Percentiles rank a stretch among this genome's conserved stretches.
Conservation (phyloP, 2,113 vertebrate species). For the Platysteira castanea region DNA sequence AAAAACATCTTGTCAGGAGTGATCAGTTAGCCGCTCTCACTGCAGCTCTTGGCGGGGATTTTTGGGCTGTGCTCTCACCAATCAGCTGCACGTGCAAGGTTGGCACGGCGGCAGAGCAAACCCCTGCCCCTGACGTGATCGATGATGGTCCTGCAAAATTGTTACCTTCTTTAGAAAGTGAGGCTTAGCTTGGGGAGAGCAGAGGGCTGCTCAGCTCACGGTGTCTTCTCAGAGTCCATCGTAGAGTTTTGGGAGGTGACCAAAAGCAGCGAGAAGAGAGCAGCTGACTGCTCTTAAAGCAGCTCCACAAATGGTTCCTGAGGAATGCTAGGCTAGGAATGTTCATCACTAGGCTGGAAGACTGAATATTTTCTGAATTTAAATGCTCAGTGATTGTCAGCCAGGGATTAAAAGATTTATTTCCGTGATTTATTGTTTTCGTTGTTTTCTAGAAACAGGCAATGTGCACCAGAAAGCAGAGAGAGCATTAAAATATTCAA, state of each 20-base stretch:
- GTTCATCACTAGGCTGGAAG: not conserved
- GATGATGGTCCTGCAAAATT: not conserved
- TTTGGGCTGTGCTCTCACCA: not conserved
- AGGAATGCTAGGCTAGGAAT: not conserved
- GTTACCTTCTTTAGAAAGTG: not conserved
- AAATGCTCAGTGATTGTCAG: not conserved
- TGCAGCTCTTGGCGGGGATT: not conserved
- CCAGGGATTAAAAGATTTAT: not conserved
- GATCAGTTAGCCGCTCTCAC: not conserved
- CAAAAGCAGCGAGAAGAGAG: not conserved
- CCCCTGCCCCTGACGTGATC: not conserved
- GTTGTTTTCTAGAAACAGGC: not conserved
- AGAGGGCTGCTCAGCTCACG: not conserved
- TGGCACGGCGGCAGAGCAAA: not conserved
- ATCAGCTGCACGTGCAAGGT: not conserved
- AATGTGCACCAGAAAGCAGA: not conserved
- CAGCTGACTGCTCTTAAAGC: not conserved
- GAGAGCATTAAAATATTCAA: not conserved
- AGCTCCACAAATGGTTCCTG: not conserved
- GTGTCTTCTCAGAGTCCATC: not conserved
- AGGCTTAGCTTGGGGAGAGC: not conserved
- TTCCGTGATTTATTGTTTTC: not conserved
- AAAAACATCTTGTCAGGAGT: conserved; percentile 3
- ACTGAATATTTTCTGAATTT: not conserved
- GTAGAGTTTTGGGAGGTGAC: not conserved